These are phyloP conservation scores for Microdon myrmicae DNA, from an alignment of 2,888 invertebrate genomes.

Conservation along the genomic window DNA sequence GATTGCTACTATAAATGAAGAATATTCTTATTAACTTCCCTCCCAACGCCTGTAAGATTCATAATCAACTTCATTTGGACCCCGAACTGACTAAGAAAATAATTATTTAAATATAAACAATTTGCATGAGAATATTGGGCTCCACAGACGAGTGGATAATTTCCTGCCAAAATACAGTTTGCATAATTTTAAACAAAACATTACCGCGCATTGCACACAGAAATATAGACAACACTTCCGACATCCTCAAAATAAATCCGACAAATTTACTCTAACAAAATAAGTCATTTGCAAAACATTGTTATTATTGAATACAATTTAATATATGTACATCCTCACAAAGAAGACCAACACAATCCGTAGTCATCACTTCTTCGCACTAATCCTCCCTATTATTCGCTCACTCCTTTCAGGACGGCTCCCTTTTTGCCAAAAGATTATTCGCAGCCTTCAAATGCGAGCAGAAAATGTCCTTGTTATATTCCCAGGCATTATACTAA, in stretches of 20 bases:
- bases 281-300: constrained; percentile 44
- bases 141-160: too few relatives aligned
- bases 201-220: too few relatives aligned
- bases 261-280: constrained; percentile 28
- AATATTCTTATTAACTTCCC: too few relatives aligned
- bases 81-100: too few relatives aligned
- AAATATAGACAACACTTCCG: too few relatives aligned
- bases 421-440: constrained; percentile 24
- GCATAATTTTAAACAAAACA: too few relatives aligned
- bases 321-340: constrained; percentile 18
- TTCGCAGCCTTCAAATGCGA: constrained; percentile 23
- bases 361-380: constrained; percentile 3
- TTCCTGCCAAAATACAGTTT: too few relatives aligned
- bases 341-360: constrained; percentile 15
- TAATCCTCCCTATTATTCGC: constrained; percentile 39
- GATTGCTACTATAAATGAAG: too few relatives aligned
- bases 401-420: background rate
- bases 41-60: too few relatives aligned
- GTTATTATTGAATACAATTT: constrained; percentile 40
- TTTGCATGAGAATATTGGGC: too few relatives aligned
- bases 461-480: constrained; percentile 49
- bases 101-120: too few relatives aligned
- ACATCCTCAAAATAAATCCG: constrained; percentile 6
- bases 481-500: constrained; percentile 41
- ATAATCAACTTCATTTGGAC: too few relatives aligned